A percentile compares a stretch with the other conserved stretches of the same genome.
Conservation (phyloP, 2,797 vertebrate species). For the Enteromius anoplus region DNA sequence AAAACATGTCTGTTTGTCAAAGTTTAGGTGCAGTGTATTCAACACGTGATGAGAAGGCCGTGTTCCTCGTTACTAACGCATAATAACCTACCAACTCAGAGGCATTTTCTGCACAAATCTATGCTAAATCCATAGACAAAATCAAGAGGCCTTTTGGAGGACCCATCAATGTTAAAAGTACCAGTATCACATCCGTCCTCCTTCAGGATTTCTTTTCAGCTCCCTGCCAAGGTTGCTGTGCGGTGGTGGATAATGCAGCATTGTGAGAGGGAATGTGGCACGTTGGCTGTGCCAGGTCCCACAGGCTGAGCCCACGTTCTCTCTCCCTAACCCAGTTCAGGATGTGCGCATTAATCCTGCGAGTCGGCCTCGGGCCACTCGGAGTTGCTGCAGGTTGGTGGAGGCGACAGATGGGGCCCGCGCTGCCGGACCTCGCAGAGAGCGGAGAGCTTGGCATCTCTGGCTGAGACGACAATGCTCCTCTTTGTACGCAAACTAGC, state of each 20-base stretch:
- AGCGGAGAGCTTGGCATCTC: constrained; percentile 80
- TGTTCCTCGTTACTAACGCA: background rate
- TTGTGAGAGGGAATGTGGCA: constrained; percentile 59
- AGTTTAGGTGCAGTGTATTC: background rate
- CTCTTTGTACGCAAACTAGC: constrained; percentile 50
- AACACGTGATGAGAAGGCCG: background rate
- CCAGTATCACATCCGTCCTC: constrained; percentile 50
- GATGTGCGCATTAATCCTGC: constrained; percentile 64
- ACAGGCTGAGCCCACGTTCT: constrained; percentile 74
- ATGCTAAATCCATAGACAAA: constrained; percentile 1
- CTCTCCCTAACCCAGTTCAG: constrained; percentile 66
- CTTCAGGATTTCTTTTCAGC: constrained; percentile 54
- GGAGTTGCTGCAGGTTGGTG: constrained; percentile 64
- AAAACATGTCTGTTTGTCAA: background rate
- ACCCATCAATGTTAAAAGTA: constrained; percentile 52
- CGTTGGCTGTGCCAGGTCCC: constrained; percentile 74
- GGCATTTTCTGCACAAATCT: background rate
- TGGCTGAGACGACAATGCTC: constrained; percentile 65
- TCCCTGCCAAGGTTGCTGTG: constrained; percentile 54
- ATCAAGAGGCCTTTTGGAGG: constrained; percentile 40
- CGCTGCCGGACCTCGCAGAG: constrained; percentile 79
- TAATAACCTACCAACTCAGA: background rate
- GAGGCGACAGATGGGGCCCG: constrained; percentile 65
- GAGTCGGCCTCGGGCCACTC: constrained; percentile 63
- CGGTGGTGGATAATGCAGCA: constrained; percentile 59